A percentile compares a stretch with the other conserved stretches of the same genome.
Conservation (phyloP, 2,797 vertebrate species). For the Simalia tracyae region DNA sequence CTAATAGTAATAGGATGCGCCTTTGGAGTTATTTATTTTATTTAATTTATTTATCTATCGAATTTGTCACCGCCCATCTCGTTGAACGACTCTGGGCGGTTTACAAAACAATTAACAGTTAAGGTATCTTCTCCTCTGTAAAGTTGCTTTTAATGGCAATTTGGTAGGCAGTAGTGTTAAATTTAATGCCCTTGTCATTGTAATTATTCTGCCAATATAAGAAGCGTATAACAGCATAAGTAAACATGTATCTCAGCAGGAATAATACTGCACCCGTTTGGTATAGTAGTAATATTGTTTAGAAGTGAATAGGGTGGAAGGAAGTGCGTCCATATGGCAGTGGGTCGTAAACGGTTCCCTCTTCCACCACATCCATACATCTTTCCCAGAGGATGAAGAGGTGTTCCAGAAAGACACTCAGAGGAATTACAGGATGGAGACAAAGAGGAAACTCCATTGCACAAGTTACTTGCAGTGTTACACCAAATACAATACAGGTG, state of each 20-base stretch:
- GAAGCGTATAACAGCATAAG: neutral
- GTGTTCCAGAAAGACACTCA: neutral
- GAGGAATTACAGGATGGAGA: neutral
- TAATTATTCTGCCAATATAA: neutral
- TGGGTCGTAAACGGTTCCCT: neutral
- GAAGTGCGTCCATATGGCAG: neutral
- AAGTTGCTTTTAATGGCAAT: neutral
- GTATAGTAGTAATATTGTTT: slow-evolving; percentile 10
- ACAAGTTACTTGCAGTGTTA: neutral
- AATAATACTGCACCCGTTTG: neutral
- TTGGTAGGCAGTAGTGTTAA: neutral
- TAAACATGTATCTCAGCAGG: neutral
- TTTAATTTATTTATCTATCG: too few relatives aligned
- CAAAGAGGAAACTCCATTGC: neutral
- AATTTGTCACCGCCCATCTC: too few relatives aligned
- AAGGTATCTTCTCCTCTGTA: slow-evolving; percentile 20
- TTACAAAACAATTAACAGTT: too few relatives aligned
- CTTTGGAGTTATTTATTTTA: slow-evolving; percentile 4
- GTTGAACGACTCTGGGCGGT: too few relatives aligned
- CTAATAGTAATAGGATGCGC: slow-evolving; percentile 57
- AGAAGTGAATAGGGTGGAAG: slow-evolving; percentile 16
- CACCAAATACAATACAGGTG: neutral
- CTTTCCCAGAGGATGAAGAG: neutral
- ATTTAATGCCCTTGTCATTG: neutral
- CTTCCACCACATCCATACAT: neutral